Conservation (phyloP, 2,888 invertebrate genomes). For the Panopea generosa region DNA sequence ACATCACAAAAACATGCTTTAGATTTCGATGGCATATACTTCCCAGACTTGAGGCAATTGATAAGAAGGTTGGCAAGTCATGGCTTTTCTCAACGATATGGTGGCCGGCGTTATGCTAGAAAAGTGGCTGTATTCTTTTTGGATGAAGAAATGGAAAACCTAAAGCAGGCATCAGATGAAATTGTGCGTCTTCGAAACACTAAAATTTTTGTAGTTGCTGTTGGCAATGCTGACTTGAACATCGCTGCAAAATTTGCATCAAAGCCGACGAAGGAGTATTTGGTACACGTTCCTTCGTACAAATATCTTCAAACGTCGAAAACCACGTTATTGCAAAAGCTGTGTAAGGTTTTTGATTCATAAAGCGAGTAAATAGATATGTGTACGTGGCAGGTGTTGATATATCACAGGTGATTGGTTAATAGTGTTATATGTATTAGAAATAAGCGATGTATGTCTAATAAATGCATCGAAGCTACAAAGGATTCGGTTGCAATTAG, state of each 20-base stretch:
- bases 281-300: slow-evolving; percentile 65
- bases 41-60: slow-evolving; percentile 62
- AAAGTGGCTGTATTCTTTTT: slow-evolving; percentile 75
- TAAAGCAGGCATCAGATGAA: slow-evolving; percentile 59
- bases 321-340: slow-evolving; percentile 58
- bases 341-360: slow-evolving; percentile 52
- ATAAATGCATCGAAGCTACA: no score
- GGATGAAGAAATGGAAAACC: slow-evolving; percentile 68
- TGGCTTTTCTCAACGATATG: slow-evolving; percentile 58
- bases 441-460: no score
- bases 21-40: slow-evolving; percentile 59
- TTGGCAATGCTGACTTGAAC: slow-evolving; percentile 59
- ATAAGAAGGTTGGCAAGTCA: slow-evolving; percentile 49
- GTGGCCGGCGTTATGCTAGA: slow-evolving; percentile 58
- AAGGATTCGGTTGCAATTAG: no score
- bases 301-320: slow-evolving; percentile 57
- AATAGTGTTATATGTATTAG: no score
- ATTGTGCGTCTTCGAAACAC: slow-evolving; percentile 54
- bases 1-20: slow-evolving; percentile 46
- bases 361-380: no score
- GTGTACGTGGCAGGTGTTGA: no score
- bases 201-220: slow-evolving; percentile 63
- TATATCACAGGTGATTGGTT: no score
- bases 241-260: slow-evolving; percentile 61
- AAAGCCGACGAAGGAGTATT: slow-evolving; percentile 59